Percentiles rank a stretch among this genome's conserved stretches.
Conservation (phyloP, 2,113 vertebrate genomes). For the Petrocephalus zakoni region DNA sequence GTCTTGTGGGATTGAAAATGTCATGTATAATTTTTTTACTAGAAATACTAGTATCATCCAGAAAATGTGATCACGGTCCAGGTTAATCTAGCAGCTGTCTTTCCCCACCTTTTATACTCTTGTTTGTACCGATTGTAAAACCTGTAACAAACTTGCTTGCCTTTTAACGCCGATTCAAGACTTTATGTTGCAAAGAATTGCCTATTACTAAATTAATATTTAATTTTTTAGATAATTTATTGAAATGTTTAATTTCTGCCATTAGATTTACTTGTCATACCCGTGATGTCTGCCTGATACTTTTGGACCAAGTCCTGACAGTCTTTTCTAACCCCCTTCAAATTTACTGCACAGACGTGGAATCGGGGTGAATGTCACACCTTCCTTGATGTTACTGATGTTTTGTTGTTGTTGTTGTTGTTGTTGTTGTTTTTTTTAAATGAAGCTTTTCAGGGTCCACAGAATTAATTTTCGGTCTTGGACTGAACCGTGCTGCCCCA, state of each 20-base stretch:
- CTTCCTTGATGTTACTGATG: slow-evolving; percentile 44
- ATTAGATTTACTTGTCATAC: slow-evolving; percentile 29
- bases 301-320: slow-evolving; percentile 25
- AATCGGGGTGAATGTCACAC: background rate
- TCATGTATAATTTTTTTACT: slow-evolving; percentile 39
- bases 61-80: slow-evolving; percentile 50
- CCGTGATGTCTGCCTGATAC: background rate
- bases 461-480: background rate
- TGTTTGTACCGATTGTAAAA: slow-evolving; percentile 40
- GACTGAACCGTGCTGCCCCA: background rate
- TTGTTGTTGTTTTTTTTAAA: background rate
- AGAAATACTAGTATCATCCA: slow-evolving; percentile 42
- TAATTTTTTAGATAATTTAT: slow-evolving; percentile 67
- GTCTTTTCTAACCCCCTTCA: slow-evolving; percentile 9
- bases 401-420: slow-evolving; percentile 14
- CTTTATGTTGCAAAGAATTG: slow-evolving; percentile 41
- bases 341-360: background rate
- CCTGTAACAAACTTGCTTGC: slow-evolving; percentile 48
- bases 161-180: slow-evolving; percentile 46
- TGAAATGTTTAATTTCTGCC: slow-evolving; percentile 52
- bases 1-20: slow-evolving; percentile 19
- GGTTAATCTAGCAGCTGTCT: background rate
- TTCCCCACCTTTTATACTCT: background rate
- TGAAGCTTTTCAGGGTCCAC: background rate
- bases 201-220: slow-evolving; percentile 63